Evolutionary conservation across 2,113 vertebrate species (phyloP).

Genomic region (Dendrocopos noguchii): DNA sequence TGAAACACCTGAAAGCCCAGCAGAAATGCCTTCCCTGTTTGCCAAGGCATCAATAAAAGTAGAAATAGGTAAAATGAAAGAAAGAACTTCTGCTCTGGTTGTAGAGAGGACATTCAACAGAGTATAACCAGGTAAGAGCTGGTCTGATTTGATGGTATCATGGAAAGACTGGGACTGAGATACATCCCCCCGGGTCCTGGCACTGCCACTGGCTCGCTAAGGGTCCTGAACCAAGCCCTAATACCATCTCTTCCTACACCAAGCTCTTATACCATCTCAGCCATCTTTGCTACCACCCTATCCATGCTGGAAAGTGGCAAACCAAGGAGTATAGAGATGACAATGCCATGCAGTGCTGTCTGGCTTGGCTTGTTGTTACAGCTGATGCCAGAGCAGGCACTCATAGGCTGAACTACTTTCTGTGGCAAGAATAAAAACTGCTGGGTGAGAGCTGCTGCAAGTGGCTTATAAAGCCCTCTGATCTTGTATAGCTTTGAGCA

Average conservation of each 20-base stretch:
- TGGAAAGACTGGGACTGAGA: background rate
- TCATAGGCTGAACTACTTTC: background rate
- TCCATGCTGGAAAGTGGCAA: background rate
- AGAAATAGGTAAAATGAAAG: background rate
- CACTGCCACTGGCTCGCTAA: accelerated
- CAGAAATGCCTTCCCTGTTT: background rate
- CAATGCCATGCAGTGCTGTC: background rate
- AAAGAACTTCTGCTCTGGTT: background rate
- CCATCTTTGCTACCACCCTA: background rate
- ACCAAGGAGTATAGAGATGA: background rate
- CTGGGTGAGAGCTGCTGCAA: background rate
- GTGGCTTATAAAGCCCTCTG: background rate
- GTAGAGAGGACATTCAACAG: background rate
- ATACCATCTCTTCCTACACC: background rate
- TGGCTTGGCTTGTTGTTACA: background rate
- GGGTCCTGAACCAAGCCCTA: background rate
- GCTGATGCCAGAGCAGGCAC: background rate
- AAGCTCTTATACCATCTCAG: background rate
- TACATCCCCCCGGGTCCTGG: background rate
- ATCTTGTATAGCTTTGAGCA: background rate
- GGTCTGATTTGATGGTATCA: background rate
- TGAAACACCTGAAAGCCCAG: background rate
- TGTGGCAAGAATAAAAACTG: background rate
- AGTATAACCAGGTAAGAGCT: background rate
- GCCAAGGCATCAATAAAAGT: background rate